A percentile compares a stretch with the other conserved stretches of the same genome.
Evolutionary conservation across 2,797 vertebrate species (phyloP).

Genomic region (Pteropus rufus): DNA sequence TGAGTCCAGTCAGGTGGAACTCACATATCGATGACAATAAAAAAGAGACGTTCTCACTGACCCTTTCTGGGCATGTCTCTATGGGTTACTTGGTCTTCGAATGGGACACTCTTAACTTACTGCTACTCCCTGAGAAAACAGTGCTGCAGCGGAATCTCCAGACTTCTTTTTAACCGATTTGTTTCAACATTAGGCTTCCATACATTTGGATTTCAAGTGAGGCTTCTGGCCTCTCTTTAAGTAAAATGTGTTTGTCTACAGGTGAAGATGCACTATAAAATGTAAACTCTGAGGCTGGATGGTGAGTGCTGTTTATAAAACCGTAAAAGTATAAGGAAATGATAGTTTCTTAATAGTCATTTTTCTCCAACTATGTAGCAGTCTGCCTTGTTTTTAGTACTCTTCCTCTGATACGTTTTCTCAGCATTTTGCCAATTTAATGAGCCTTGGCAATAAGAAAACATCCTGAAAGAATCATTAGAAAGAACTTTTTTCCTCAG

Average conservation of each 20-base stretch:
- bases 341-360: neutral
- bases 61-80: neutral
- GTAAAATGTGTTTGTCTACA: neutral
- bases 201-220: neutral
- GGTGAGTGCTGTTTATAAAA: neutral
- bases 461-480: neutral
- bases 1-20: neutral
- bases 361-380: neutral
- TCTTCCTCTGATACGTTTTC: neutral
- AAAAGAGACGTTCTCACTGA: neutral
- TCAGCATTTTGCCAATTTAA: constrained; percentile 15
- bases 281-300: neutral
- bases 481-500: neutral
- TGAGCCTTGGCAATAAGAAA: constrained; percentile 19
- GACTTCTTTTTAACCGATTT: neutral
- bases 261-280: neutral
- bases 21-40: neutral
- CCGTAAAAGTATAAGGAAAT: neutral
- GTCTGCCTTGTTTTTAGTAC: neutral
- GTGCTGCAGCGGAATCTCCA: neutral
- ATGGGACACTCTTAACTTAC: constrained; percentile 9
- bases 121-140: neutral
- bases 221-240: neutral
- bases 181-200: neutral
- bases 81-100: neutral